Conservation (phyloP, 2,113 vertebrate genomes). For the Gymnocephalus cernua region DNA sequence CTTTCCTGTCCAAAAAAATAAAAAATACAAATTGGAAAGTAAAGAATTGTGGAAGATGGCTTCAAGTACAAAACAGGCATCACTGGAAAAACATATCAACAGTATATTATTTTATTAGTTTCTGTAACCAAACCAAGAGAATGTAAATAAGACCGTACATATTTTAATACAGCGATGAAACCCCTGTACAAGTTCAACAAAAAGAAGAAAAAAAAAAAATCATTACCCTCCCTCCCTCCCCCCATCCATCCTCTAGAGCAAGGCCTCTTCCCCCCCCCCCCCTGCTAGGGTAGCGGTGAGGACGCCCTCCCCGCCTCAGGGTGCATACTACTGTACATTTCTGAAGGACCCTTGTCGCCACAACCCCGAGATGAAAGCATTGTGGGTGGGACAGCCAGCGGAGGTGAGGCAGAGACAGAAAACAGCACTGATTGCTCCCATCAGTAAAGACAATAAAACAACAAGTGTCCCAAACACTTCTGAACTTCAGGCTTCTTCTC, state of each 20-base stretch:
- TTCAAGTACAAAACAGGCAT: background rate
- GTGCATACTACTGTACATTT: conserved; percentile 73
- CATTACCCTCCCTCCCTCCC: conserved; percentile 64
- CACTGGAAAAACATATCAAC: conserved; percentile 61
- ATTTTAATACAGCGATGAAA: conserved; percentile 99
- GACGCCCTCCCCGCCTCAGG: conserved; percentile 58
- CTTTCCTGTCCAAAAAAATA: too few species aligned
- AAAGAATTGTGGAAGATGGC: background rate
- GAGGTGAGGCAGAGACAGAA: conserved; percentile 73
- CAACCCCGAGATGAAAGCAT: conserved; percentile 65
- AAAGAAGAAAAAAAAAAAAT: conserved; percentile 75
- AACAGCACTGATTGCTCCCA: conserved; percentile 75
- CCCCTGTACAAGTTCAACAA: conserved; percentile 99
- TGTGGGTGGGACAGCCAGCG: conserved; percentile 67
- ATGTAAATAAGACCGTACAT: conserved; percentile 99
- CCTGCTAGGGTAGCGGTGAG: conserved; percentile 55
- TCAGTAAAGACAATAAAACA: conserved; percentile 72
- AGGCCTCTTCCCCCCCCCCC: conserved; percentile 68
- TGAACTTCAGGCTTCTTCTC: conserved; percentile 64
- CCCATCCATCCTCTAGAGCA: conserved; percentile 68
- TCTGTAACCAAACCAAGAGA: conserved; percentile 99
- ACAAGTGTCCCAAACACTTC: conserved; percentile 69
- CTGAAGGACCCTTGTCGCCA: conserved; percentile 66
- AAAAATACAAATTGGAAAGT: rapidly evolving
- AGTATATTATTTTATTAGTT: conserved; percentile 99